phyloP scores from a whole-genome alignment of 2,888 invertebrate species.

The Temnothorax unifasciatus region DNA sequence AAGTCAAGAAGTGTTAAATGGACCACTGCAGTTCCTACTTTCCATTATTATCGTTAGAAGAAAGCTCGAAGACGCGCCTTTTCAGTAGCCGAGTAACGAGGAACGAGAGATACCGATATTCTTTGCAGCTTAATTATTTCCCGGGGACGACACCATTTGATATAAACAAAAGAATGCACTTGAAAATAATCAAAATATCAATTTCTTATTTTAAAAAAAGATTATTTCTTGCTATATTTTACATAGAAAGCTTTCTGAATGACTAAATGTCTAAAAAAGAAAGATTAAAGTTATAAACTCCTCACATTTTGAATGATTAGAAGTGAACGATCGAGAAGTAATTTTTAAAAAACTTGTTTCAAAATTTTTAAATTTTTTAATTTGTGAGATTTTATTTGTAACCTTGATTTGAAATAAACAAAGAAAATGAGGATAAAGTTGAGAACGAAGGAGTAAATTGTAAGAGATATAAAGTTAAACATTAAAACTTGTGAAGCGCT shows the following conservation, averaged over 20 bases:
- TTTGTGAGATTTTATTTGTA: neutral
- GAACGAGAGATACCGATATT: neutral
- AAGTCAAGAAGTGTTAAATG: neutral
- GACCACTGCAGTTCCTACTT: neutral
- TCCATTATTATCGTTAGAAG: slow-evolving; percentile 8
- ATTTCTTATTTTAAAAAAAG: neutral
- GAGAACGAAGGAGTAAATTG: too few species aligned
- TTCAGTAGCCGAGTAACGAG: too few species aligned
- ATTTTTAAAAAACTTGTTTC: neutral
- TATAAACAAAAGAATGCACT: neutral
- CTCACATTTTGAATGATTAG: neutral
- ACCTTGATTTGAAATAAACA: neutral
- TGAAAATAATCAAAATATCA: neutral
- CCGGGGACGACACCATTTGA: neutral
- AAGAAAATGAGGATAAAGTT: neutral
- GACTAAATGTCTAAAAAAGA: neutral
- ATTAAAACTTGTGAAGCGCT: neutral
- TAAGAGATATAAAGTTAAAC: neutral
- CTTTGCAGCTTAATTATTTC: neutral
- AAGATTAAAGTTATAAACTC: neutral
- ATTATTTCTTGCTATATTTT: neutral
- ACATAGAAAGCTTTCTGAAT: neutral
- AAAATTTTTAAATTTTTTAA: neutral
- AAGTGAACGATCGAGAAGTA: neutral
- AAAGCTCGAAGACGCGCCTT: neutral